Percentiles rank a stretch among this genome's conserved stretches.
These are phyloP conservation scores for Pachydiplax longipennis DNA, from an alignment of 2,888 invertebrate species.

Conservation along the genomic window DNA sequence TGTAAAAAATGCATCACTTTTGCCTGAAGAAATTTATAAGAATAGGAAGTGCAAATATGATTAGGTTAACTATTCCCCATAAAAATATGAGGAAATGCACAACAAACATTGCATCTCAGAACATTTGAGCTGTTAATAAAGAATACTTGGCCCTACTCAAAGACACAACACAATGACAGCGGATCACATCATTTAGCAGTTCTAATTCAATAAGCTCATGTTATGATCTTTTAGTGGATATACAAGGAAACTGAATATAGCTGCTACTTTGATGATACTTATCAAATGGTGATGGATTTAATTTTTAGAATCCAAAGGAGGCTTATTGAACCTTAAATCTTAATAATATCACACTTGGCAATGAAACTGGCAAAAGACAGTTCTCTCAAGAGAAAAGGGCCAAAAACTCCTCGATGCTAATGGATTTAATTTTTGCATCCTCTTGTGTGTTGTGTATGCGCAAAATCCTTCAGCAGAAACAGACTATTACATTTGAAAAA, in stretches of 20 bases:
- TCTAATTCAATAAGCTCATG: not conserved
- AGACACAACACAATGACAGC: not conserved
- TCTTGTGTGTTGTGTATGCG: not conserved
- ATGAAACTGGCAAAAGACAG: not conserved
- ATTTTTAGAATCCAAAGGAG: not conserved
- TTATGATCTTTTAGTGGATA: not conserved
- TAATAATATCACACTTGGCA: not conserved
- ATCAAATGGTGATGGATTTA: not conserved
- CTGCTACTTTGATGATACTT: no score
- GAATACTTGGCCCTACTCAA: not conserved
- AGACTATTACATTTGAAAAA: constrained; percentile 1
- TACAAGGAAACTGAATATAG: no score
- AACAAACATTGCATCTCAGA: not conserved
- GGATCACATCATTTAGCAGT: not conserved
- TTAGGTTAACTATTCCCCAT: not conserved
- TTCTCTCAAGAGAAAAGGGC: not conserved
- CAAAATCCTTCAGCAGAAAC: not conserved
- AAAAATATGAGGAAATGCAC: not conserved
- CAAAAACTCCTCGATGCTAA: not conserved
- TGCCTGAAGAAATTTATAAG: not conserved
- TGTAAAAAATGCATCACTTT: not conserved
- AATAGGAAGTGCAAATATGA: not conserved
- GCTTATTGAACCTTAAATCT: not conserved
- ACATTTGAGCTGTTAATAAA: not conserved
- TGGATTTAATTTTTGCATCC: not conserved